phyloP scores from a whole-genome alignment of 2,888 invertebrate species.

The Diarsia rubi region DNA sequence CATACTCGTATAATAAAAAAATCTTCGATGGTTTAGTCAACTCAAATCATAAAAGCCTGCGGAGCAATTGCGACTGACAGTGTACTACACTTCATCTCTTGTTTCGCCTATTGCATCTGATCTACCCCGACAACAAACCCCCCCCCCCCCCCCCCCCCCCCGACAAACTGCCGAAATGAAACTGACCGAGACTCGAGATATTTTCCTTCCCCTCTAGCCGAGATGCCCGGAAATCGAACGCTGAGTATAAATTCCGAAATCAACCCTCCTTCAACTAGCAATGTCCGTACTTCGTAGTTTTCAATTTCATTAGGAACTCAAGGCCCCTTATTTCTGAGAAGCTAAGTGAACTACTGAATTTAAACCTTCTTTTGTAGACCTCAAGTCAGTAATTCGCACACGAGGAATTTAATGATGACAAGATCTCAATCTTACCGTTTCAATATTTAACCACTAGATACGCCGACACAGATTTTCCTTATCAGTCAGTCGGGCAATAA shows the following conservation, averaged over 20 bases:
- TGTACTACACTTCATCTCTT: neutral
- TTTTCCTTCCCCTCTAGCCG: neutral
- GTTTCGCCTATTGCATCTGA: neutral
- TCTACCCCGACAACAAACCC: neutral
- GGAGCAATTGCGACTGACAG: no score
- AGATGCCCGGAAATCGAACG: constrained; percentile 29
- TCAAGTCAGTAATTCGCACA: neutral
- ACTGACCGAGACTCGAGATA: neutral
- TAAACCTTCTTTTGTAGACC: neutral
- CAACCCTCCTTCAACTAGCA: neutral
- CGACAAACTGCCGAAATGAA: neutral
- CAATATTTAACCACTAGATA: constrained; percentile 50
- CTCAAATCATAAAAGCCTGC: no score
- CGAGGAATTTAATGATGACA: neutral
- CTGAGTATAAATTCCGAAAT: constrained; percentile 1
- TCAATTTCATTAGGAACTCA: constrained; percentile 15
- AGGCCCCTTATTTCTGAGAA: neutral
- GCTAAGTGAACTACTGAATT: neutral
- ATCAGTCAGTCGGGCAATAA: constrained; percentile 41
- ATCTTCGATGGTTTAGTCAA: no score
- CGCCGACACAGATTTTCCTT: constrained; percentile 44
- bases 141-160: no score
- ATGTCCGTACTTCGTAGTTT: neutral
- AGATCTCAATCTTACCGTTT: constrained; percentile 24
- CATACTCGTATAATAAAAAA: no score